These are phyloP conservation scores for Eilema caniola DNA, from an alignment of 2,888 invertebrate genomes.

Conservation along the genomic window DNA sequence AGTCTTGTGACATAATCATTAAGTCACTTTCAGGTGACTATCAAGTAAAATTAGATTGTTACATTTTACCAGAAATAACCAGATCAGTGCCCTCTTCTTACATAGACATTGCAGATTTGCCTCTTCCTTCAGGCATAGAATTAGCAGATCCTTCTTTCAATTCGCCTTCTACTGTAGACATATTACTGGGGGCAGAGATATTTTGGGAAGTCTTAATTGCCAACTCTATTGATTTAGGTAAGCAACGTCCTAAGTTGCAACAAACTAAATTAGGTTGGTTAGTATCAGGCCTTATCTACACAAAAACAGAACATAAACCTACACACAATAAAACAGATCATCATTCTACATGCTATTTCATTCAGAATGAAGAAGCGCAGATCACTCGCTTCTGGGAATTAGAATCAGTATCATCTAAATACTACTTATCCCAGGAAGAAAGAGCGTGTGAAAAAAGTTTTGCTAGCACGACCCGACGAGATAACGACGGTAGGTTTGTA, in stretches of 20 bases:
- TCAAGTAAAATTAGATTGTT: neutral
- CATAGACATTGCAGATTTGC: conserved; percentile 14
- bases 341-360: neutral
- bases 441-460: conserved; percentile 20
- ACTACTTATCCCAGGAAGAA: conserved; percentile 32
- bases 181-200: conserved; percentile 41
- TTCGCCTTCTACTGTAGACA: conserved; percentile 38
- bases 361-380: neutral
- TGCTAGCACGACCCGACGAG: conserved; percentile 24
- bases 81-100: neutral
- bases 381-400: conserved; percentile 42
- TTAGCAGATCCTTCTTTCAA: conserved; percentile 44
- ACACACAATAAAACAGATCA: neutral
- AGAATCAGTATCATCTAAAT: conserved; percentile 31
- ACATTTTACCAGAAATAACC: neutral
- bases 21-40: neutral
- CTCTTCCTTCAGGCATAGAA: conserved; percentile 20
- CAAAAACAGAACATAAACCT: no score
- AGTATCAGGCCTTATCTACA: conserved; percentile 28
- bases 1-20: neutral
- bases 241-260: conserved; percentile 35
- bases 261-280: conserved; percentile 48
- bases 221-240: conserved; percentile 36
- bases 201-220: conserved; percentile 37
- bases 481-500: conserved; percentile 34